Conservation (phyloP, 2,797 vertebrate genomes). For the Dendrocincla fuliginosa region DNA sequence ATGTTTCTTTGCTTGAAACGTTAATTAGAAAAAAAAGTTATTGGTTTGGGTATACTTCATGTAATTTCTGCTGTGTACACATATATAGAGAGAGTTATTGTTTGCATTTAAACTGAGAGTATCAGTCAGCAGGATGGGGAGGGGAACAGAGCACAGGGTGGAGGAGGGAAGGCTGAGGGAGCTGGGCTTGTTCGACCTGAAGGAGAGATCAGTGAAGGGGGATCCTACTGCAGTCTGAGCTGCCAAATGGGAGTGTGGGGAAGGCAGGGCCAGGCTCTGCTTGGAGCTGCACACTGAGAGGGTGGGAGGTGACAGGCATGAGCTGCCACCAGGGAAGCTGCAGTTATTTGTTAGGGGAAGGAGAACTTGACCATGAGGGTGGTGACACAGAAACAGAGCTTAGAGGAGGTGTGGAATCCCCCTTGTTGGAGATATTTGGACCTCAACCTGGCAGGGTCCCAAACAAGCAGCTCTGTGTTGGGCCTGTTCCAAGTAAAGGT, state of each 20-base stretch:
- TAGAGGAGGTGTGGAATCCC: not conserved
- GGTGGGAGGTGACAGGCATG: not conserved
- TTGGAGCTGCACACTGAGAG: not conserved
- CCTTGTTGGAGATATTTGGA: not conserved
- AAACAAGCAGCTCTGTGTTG: not conserved
- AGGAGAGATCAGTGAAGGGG: too few species aligned
- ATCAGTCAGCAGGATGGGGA: not conserved
- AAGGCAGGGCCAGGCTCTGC: not conserved
- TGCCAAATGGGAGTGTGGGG: not conserved
- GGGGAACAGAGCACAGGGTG: too few species aligned
- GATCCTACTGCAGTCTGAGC: not conserved
- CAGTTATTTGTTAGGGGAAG: not conserved
- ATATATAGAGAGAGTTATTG: not conserved
- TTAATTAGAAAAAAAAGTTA: not conserved
- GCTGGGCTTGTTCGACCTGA: too few species aligned
- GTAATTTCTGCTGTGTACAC: not conserved
- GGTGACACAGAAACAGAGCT: not conserved
- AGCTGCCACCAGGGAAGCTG: not conserved
- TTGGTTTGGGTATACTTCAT: not conserved
- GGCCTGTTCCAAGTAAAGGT: not conserved
- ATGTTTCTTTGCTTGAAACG: not conserved
- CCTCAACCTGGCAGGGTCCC: not conserved
- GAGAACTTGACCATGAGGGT: rapidly evolving
- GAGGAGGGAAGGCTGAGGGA: too few species aligned
- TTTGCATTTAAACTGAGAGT: not conserved